phyloP scores from a whole-genome alignment of 2,113 vertebrate genomes.

The Cyphomyrus discorhynchus region DNA sequence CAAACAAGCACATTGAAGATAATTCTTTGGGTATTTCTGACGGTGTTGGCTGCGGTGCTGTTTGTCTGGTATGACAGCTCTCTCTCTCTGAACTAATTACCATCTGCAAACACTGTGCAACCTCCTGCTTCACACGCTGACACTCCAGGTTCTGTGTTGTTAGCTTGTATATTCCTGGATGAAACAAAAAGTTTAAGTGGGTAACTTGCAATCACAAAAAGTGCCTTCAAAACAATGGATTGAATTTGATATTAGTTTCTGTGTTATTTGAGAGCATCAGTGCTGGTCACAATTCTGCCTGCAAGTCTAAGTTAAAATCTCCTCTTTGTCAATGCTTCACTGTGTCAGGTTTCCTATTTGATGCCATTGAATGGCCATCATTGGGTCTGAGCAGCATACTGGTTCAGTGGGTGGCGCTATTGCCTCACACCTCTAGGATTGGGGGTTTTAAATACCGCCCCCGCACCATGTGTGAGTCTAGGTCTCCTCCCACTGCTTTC shows the following conservation, averaged over 20 bases:
- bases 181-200: background rate
- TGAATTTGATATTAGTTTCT: background rate
- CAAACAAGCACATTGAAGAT: background rate
- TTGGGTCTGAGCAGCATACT: background rate
- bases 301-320: background rate
- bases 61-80: background rate
- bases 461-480: background rate
- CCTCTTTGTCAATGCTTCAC: background rate
- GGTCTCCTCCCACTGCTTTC: background rate
- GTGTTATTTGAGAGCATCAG: background rate
- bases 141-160: background rate
- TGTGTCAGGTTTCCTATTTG: background rate
- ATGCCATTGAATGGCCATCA: background rate
- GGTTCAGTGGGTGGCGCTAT: background rate
- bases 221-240: background rate
- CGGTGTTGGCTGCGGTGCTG: background rate
- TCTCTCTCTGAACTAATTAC: background rate
- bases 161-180: background rate
- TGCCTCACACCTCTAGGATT: background rate
- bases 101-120: background rate
- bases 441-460: background rate
- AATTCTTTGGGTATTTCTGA: background rate
- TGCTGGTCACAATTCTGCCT: background rate
- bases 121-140: background rate
- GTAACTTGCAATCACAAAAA: background rate